Percentiles rank a stretch among this genome's conserved stretches.
phyloP scores from a whole-genome alignment of 2,888 invertebrate genomes.

The Halocaridina rubra region DNA sequence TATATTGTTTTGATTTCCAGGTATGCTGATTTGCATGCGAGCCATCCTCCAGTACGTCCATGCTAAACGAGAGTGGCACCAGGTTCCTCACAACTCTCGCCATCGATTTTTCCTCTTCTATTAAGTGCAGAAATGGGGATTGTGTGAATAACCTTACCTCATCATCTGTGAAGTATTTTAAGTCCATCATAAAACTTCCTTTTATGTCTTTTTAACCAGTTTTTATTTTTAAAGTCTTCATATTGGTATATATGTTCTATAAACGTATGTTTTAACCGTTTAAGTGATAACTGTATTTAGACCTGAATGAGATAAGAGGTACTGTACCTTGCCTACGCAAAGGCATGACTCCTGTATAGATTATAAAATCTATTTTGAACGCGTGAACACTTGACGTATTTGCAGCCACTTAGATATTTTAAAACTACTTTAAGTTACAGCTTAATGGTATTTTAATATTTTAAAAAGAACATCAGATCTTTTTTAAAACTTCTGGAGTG shows the following conservation, averaged over 20 bases:
- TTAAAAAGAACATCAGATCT: no score
- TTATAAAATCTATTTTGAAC: no score
- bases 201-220: no score
- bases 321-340: no score
- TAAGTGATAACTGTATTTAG: not conserved
- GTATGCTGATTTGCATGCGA: conserved; percentile 86
- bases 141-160: not conserved
- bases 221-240: not conserved
- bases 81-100: conserved; percentile 86
- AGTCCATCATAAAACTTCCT: not conserved
- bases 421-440: no score
- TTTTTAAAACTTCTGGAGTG: no score
- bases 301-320: no score
- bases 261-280: not conserved
- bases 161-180: not conserved
- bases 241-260: not conserved
- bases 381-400: no score
- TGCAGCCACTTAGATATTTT: no score
- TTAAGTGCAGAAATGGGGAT: conserved; percentile 67
- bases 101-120: conserved; percentile 90
- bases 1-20: conserved; percentile 71
- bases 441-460: no score
- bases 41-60: conserved; percentile 89
- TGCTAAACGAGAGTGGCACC: conserved; percentile 89
- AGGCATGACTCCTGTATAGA: no score